Conservation (phyloP, 2,888 invertebrate genomes). For the Leptopterna dolabrata region DNA sequence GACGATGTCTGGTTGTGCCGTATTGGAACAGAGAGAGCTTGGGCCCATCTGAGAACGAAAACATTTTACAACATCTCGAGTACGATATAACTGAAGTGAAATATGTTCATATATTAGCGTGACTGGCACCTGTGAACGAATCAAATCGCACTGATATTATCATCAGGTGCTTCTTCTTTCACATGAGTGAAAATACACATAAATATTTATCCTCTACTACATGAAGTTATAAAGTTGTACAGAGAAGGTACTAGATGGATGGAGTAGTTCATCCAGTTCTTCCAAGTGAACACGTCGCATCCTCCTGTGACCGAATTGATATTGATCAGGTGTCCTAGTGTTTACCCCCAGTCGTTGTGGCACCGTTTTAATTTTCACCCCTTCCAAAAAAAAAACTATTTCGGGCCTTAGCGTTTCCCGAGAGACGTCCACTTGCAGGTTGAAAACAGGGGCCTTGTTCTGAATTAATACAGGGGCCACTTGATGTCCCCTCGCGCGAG, state of each 20-base stretch:
- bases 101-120: too few species aligned
- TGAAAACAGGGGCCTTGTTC: neutral
- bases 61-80: too few species aligned
- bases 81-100: too few species aligned
- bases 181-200: too few species aligned
- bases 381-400: conserved; percentile 31
- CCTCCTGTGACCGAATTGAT: conserved; percentile 24
- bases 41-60: too few species aligned
- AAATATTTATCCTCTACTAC: too few species aligned
- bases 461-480: conserved; percentile 44
- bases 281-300: neutral
- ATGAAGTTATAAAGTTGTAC: neutral
- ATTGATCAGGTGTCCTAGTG: conserved; percentile 32
- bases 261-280: neutral
- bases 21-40: too few species aligned
- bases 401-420: conserved; percentile 40
- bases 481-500: conserved; percentile 10
- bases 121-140: too few species aligned
- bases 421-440: conserved; percentile 44
- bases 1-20: too few species aligned
- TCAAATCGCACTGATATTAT: too few species aligned
- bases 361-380: conserved; percentile 45
- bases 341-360: conserved; percentile 18
- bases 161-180: too few species aligned
- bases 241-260: neutral